Evolutionary conservation across 2,113 vertebrate genomes (phyloP), one percentile per base, ranked within the genome.

Genomic region (Melanotaenia duboulayi): DNA sequence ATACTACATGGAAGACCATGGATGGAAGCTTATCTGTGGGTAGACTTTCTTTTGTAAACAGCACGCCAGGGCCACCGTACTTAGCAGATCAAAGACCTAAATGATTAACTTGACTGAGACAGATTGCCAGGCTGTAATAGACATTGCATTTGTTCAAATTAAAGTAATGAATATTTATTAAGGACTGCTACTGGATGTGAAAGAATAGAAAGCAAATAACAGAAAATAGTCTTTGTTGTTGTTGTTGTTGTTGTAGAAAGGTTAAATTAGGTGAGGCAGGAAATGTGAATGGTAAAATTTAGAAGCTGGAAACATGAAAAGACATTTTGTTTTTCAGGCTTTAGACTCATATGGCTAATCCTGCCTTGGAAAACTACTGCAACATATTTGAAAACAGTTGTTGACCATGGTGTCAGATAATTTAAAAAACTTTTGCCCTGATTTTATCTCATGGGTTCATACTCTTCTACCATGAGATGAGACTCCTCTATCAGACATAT

Each of bases 401-500:
- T 3, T 24, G 50, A 28, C 39, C 22, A 19, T 1, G 12, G 48
- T 22, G 62, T 32, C 24, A 35, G 58, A 68, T 71, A 12, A 76
- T 57, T 71, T 24, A 40, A 68, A 73, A 67, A 67, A 61, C 60
- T 25, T 54, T 64, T 35, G 58, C 20, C 42, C 58, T 69, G 40
- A 44, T 66, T 64, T 35, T 44, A 23, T 51, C 74, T 65, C 59
- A 62, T 14, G 3, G n/a, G 42, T 70, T 50, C 58, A 81, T 76
- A 80, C 67, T 72, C 54, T 23, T 71, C 58, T 28, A 76, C 52
- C 16, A 59, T 57, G 61, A 68, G 75, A 46, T 72, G 62, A 55
- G 66, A 67, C 78, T 83, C 69, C 52, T 65, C 81, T 83, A 83
- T 89, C 86, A 54, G 71, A 64, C 57, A 51, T 83, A 90, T 89